phyloP scores from a whole-genome alignment of 2,888 invertebrate genomes.

The Drosophila suboccidentalis region DNA sequence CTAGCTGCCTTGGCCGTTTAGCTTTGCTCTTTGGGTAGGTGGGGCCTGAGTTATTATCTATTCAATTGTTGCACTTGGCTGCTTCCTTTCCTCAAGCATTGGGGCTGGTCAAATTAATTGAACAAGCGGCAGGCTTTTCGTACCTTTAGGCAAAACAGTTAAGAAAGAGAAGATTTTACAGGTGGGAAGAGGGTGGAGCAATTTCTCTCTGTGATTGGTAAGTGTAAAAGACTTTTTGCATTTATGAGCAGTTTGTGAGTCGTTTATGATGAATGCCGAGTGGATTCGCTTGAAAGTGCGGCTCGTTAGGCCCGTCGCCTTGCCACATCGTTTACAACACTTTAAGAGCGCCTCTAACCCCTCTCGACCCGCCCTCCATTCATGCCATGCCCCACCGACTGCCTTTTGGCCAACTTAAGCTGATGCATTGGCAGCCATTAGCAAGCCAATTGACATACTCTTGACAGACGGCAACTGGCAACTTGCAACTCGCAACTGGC shows the following conservation, averaged over 20 bases:
- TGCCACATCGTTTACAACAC: constrained; percentile 74
- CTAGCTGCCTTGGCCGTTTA: constrained; percentile 19
- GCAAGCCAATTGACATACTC: constrained; percentile 79
- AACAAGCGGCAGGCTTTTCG: constrained; percentile 46
- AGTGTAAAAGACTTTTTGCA: constrained; percentile 54
- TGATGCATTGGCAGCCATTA: constrained; percentile 77
- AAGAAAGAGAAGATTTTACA: constrained; percentile 1
- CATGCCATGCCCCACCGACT: background rate
- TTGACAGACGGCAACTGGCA: constrained; percentile 61
- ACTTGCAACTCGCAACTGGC: constrained; percentile 20
- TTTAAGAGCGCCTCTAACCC: constrained; percentile 54
- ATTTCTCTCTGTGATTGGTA: constrained; percentile 55
- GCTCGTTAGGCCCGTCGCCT: constrained; percentile 69
- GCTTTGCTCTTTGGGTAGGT: constrained; percentile 56
- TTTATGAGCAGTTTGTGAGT: constrained; percentile 53
- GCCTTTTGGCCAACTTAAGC: constrained; percentile 32
- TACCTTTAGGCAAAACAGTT: constrained; percentile 13
- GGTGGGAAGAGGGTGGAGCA: background rate
- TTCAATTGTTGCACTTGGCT: constrained; percentile 83
- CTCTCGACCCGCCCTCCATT: background rate
- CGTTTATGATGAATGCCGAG: constrained; percentile 70
- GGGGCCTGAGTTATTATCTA: constrained; percentile 85
- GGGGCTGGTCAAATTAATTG: constrained; percentile 77
- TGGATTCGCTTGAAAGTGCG: constrained; percentile 34
- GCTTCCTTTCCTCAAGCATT: constrained; percentile 55